Base-by-base conservation (phyloP, 2,113 vertebrate genomes). In the Eptatretus burgeri region DNA sequence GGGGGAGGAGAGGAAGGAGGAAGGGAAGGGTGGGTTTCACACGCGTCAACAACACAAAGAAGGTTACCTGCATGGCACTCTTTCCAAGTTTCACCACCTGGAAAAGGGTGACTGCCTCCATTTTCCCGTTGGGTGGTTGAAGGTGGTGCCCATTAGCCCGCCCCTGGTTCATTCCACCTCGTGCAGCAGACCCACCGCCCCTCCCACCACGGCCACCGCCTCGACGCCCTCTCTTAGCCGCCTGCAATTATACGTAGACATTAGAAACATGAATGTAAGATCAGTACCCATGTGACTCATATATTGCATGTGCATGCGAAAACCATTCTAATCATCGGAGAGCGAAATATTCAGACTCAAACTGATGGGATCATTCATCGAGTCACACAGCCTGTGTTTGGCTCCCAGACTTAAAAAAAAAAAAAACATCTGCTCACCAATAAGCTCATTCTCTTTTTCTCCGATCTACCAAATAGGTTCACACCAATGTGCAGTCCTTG, bases 81-180 rank as follows among this genome's bases (percentile, higher is more conserved):
- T 88, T 89, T 72, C 91, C 91, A 78, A 93, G 75, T 78, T 83
- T 91, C 60, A 98, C 84, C 69, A 98, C 87, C 74, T 98, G 87
- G 74, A 98, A 98, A 68, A 98, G 76, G 82, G 86, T 89, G 80
- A 94, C 86, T 79, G 86, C 93, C 78, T 96, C 91, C 78, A 94
- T 85, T 77, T 85, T 87, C 5, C 65, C 65, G 78, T 94, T 96
- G n/a, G n/a, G 56, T 60, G 56, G 56, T 77, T 98, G 89, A 71
- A 91, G 91, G 70, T 98, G 87, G 77, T 95, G 89, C 71, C 91
- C 91, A 76, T 98, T 98, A 78, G 95, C 78, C 75, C 89, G 82
- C 71, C 85, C 84, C 1, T 81, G 75, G 11, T n/a, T 60, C n/a
- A 12, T 11, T 17, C 56, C 56, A 60, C 56, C 56, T 20, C 56